Conservation (phyloP, 1,140 invertebrate species). For the Ditylenchus dipsaci region DNA sequence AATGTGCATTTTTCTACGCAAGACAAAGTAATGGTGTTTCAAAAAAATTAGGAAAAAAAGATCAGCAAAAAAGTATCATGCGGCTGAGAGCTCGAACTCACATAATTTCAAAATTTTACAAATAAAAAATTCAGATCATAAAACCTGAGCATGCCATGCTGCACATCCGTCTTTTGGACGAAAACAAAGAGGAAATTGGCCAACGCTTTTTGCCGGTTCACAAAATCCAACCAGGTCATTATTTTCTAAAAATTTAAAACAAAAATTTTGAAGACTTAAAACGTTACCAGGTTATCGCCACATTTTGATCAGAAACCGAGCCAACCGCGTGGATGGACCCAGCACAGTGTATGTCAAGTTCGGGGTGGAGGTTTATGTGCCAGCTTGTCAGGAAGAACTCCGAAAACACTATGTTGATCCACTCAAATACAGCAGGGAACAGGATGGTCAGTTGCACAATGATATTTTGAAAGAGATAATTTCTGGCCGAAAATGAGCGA, state of each 20-base stretch:
- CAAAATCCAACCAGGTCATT: conserved; percentile 26
- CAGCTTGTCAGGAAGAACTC: conserved; percentile 24
- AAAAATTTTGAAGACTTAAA: neutral
- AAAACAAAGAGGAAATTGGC: conserved; percentile 20
- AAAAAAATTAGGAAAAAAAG: too few species aligned
- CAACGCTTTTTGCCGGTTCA: conserved; percentile 31
- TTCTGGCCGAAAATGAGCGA: neutral
- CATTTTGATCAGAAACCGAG: conserved; percentile 22
- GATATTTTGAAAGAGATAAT: neutral
- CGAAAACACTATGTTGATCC: conserved; percentile 28
- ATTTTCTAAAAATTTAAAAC: too few species aligned
- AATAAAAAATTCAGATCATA: conserved; percentile 25
- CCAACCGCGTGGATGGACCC: conserved; percentile 27
- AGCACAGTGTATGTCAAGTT: conserved; percentile 31
- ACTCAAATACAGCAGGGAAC: conserved; percentile 13
- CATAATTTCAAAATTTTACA: too few species aligned
- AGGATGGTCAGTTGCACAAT: neutral
- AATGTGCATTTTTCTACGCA: too few species aligned
- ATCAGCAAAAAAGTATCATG: too few species aligned
- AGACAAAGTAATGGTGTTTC: too few species aligned
- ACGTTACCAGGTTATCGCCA: conserved; percentile 31
- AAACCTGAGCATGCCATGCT: conserved; percentile 37
- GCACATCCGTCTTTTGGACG: conserved; percentile 27
- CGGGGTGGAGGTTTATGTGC: conserved; percentile 21
- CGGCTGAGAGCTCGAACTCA: neutral